Conservation (phyloP, 2,113 vertebrate species). For the Smithornis capensis region DNA sequence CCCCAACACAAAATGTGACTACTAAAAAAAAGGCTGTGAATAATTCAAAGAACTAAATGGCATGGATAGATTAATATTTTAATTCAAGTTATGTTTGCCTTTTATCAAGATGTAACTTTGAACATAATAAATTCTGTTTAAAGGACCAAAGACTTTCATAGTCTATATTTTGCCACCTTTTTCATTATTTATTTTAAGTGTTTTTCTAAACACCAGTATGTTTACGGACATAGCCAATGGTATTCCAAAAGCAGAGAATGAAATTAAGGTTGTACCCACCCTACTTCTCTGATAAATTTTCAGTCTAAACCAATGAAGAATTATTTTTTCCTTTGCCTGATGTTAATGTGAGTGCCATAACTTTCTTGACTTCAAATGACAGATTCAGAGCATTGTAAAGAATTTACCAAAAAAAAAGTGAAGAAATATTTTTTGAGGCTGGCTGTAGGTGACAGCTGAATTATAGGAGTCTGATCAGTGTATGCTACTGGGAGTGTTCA, state of each 20-base stretch:
- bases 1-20: neutral
- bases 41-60: slow-evolving; percentile 68
- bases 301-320: neutral
- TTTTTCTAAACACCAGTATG: neutral
- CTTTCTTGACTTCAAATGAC: neutral
- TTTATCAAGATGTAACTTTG: slow-evolving; percentile 67
- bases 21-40: slow-evolving; percentile 31
- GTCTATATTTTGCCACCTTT: slow-evolving; percentile 16
- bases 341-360: neutral
- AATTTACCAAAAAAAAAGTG: neutral
- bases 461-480: neutral
- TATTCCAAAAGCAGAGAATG: neutral
- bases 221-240: neutral
- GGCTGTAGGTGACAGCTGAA: neutral
- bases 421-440: neutral
- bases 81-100: slow-evolving; percentile 54
- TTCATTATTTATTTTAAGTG: slow-evolving; percentile 32
- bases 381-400: neutral
- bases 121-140: slow-evolving; percentile 69
- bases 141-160: slow-evolving; percentile 55
- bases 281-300: neutral
- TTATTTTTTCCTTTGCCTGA: neutral
- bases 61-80: slow-evolving; percentile 67
- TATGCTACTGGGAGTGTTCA: neutral
- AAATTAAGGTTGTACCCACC: neutral